These are phyloP conservation scores for Phyllostomus hastatus DNA, from an alignment of 2,113 vertebrate genomes.

Conservation along the genomic window DNA sequence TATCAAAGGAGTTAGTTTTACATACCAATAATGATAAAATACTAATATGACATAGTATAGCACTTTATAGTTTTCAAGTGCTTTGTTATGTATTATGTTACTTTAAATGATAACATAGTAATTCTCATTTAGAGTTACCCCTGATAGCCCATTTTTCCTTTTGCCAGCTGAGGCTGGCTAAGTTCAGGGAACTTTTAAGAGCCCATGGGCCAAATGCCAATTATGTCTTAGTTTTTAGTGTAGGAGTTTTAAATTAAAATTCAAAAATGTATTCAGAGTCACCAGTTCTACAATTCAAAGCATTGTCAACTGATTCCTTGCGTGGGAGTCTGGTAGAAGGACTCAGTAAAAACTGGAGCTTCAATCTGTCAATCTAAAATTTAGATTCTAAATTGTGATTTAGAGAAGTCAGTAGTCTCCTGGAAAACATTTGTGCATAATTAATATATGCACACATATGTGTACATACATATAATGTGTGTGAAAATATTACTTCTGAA, in stretches of 20 bases:
- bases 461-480: background rate
- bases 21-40: background rate
- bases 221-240: background rate
- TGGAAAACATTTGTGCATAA: background rate
- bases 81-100: background rate
- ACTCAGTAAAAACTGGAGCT: background rate
- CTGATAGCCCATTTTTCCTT: background rate
- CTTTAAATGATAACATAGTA: background rate
- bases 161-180: background rate
- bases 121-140: slow-evolving; percentile 5
- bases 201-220: background rate
- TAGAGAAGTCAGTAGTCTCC: background rate
- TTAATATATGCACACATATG: background rate
- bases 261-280: background rate
- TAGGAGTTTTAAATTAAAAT: slow-evolving; percentile 11
- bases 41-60: background rate
- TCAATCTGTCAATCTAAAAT: background rate
- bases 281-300: background rate
- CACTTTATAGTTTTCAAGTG: background rate
- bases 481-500: background rate
- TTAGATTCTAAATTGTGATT: background rate
- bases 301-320: background rate
- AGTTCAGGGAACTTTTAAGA: background rate
- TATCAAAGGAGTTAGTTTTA: background rate
- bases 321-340: background rate